Conservation (phyloP, 2,113 vertebrate genomes). For the Brachyhypopomus occidentalis region DNA sequence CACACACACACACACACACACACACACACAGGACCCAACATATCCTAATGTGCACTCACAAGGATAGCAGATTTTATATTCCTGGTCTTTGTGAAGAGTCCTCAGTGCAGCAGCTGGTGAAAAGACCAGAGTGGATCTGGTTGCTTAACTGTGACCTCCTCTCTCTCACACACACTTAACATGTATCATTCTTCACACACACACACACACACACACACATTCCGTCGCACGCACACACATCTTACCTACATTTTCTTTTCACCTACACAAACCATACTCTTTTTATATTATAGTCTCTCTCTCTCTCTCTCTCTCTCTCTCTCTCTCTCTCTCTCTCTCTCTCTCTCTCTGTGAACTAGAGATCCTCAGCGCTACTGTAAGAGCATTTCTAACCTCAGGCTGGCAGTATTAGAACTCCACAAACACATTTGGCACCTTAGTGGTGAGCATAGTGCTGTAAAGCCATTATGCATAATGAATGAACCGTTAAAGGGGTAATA, state of each 20-base stretch:
- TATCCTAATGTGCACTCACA: not conserved
- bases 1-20: not conserved
- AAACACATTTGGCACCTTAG: constrained; percentile 28
- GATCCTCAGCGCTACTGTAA: not conserved
- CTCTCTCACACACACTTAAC: not conserved
- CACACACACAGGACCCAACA: not conserved
- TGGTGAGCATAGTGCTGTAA: not conserved
- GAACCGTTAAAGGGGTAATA: constrained; percentile 41
- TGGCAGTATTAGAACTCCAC: constrained; percentile 28
- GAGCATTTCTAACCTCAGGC: not conserved
- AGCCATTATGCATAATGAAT: constrained; percentile 45
- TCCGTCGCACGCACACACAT: not conserved
- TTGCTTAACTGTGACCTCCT: not conserved
- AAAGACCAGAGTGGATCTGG: not conserved
- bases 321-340: not conserved
- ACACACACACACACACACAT: constrained; percentile 13
- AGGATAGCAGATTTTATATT: not conserved
- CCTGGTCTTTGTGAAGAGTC: not conserved
- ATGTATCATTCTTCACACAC: not conserved
- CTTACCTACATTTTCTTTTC: no score
- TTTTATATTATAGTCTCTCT: not conserved
- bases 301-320: not conserved
- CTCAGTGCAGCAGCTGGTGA: no score
- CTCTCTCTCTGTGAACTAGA: not conserved
- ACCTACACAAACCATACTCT: constrained; percentile 8